Conservation (phyloP, 1,140 invertebrate genomes). For the Drosophila murphyi region DNA sequence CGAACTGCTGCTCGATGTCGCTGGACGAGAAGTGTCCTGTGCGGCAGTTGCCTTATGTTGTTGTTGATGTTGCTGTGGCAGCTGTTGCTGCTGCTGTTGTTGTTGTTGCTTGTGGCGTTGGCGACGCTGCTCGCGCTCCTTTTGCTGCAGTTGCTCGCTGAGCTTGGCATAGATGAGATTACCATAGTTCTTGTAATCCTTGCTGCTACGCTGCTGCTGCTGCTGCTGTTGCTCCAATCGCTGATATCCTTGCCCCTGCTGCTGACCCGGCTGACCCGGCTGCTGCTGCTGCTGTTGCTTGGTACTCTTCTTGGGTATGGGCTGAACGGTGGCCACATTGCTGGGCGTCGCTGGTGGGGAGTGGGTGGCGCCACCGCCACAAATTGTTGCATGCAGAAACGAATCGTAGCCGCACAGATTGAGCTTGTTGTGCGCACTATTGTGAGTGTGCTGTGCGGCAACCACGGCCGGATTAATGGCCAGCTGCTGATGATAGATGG, state of each 20-base stretch:
- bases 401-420: conserved; percentile 87
- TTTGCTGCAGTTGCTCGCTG: conserved; percentile 78
- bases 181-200: conserved; percentile 79
- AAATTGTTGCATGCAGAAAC: conserved; percentile 87
- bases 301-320: conserved; percentile 65
- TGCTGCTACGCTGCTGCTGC: conserved; percentile 56
- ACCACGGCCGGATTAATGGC: conserved; percentile 83
- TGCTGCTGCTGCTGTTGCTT: conserved; percentile 38
- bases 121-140: conserved; percentile 69
- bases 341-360: conserved; percentile 66
- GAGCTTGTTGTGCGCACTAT: conserved; percentile 84
- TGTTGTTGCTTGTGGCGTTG: conserved; percentile 64
- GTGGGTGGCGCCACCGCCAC: conserved; percentile 73
- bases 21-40: conserved; percentile 30
- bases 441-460: conserved; percentile 76
- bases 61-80: conserved; percentile 8
- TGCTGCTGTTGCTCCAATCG: conserved; percentile 50
- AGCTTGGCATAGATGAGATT: conserved; percentile 82
- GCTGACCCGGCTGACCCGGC: conserved; percentile 29
- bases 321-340: conserved; percentile 79
- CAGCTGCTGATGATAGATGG: conserved; percentile 83
- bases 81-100: conserved; percentile 39
- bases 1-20: conserved; percentile 61
- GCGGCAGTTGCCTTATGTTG: conserved; percentile 23
- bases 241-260: conserved; percentile 67